Base-by-base conservation (phyloP, 1,140 invertebrate species). In the Heliconius himera region DNA sequence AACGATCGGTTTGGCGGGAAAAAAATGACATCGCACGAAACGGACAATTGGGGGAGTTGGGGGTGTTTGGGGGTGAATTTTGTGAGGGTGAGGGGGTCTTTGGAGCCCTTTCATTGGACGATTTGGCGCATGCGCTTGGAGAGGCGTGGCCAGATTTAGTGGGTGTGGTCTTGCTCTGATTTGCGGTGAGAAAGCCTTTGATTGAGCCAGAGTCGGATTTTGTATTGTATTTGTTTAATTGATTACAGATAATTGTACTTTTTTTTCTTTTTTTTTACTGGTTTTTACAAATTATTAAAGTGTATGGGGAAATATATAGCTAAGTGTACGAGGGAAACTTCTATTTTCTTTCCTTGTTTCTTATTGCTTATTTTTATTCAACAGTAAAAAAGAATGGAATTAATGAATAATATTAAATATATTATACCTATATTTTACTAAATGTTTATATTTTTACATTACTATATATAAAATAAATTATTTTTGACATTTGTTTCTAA, bases 121-220 rank as follows among this genome's bases (percentile, higher is more conserved):
- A 60, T 8, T n/a, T 1, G 11, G 84, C 92, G 92, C 91, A 88
- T 91, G 92, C 89, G 89, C 77, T 26, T 51, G 38, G 56, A 18
- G 49, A 83, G 92, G 88, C 88, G 92, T 81, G 83, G 84, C 84
- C 87, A 83, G 87, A 88, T 89, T 89, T 87, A 81, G 87, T 87
- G 89, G 92, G 91, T 89, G 91, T 91, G 91, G 89, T 90, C 81
- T 83, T 78, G 82, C 89, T 84, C 90, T 93, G 92, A 94, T 94
- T 93, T 94, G 92, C 90, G 91, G 92, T 94, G 87, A 83, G 70
- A 75, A 89, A 88, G 87, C 89, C 90, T 93, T 92, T 94, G 91
- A 94, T 94, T 93, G 91, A 85, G 33, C n/a, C 91, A 91, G 92
- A 84, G 75, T 72, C 80, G 89, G 81, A 85, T 83, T 46, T 88